phyloP scores from a whole-genome alignment of 2,797 vertebrate species.

The Mus spretus region DNA sequence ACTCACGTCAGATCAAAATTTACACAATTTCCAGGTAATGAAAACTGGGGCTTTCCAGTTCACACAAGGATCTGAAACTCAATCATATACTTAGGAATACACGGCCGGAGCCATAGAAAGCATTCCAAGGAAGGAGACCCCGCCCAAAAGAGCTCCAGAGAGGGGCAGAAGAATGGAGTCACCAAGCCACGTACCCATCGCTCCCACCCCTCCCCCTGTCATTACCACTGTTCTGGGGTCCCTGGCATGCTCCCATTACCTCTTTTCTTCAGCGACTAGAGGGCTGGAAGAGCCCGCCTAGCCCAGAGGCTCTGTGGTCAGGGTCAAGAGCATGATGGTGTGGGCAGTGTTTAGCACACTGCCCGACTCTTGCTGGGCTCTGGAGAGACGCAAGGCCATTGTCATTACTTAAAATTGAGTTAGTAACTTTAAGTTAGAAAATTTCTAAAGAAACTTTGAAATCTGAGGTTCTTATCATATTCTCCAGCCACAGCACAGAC shows the following conservation, averaged over 20 bases:
- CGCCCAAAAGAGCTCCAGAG: background rate
- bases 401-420: background rate
- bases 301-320: background rate
- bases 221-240: background rate
- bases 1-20: background rate
- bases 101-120: background rate
- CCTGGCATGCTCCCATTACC: fast-evolving
- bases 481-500: background rate
- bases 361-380: background rate
- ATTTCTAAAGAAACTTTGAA: background rate
- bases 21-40: background rate
- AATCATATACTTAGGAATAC: background rate
- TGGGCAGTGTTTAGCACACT: background rate
- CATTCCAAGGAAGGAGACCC: background rate
- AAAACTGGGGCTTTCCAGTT: constrained; percentile 49
- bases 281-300: fast-evolving
- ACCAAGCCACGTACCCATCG: fast-evolving
- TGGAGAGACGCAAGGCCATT: background rate
- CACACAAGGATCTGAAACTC: background rate
- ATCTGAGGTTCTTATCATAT: background rate
- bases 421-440: background rate
- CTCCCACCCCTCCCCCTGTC: too few species aligned
- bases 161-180: too few species aligned
- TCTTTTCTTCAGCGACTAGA: background rate
- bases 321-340: background rate